phyloP scores from a whole-genome alignment of 2,888 invertebrate genomes.

The Rhynchonema sp. region DNA sequence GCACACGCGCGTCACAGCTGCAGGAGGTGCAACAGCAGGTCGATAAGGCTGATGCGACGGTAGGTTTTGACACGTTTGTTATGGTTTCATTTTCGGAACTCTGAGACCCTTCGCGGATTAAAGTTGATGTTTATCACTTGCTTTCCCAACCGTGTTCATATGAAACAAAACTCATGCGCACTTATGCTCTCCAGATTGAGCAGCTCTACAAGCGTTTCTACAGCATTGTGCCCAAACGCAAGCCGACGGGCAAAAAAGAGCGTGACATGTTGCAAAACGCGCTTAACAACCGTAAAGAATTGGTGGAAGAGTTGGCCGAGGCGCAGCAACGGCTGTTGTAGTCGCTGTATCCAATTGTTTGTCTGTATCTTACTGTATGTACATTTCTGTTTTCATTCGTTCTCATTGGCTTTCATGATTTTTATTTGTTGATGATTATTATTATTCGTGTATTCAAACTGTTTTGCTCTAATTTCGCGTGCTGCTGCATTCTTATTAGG shows the following conservation, averaged over 20 bases:
- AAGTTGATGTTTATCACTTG: background rate
- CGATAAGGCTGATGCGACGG: background rate
- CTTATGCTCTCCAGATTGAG: conserved; percentile 1
- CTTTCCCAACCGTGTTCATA: background rate
- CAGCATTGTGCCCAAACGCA: conserved; percentile 5
- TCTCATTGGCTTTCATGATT: too few species aligned
- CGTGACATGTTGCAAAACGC: background rate
- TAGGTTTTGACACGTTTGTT: background rate
- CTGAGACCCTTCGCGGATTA: too few species aligned
- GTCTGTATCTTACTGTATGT: too few species aligned
- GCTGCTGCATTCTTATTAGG: too few species aligned
- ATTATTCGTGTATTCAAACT: too few species aligned
- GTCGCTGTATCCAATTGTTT: background rate
- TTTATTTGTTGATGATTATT: too few species aligned
- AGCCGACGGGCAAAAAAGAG: conserved; percentile 5
- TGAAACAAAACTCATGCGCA: too few species aligned
- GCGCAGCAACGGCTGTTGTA: too few species aligned
- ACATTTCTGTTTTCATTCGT: too few species aligned
- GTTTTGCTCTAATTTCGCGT: too few species aligned
- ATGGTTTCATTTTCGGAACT: background rate
- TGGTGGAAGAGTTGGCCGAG: background rate
- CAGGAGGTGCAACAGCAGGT: background rate
- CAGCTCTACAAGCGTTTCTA: conserved; percentile 1
- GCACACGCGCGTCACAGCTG: background rate
- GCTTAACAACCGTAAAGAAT: background rate